Evolutionary conservation across 1,140 invertebrate genomes (phyloP).

Genomic region (Drosophila subpulchrella): DNA sequence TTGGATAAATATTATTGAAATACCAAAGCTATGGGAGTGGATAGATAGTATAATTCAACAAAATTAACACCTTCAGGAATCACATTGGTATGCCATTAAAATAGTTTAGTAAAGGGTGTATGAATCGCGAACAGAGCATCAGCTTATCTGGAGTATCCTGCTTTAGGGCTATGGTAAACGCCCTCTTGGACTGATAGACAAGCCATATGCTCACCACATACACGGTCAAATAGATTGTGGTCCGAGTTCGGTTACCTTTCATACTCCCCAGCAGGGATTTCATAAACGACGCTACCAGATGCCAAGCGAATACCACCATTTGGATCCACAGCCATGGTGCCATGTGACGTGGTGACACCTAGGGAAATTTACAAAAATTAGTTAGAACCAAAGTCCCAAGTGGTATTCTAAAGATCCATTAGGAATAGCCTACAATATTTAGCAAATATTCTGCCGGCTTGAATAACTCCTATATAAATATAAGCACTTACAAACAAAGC

Average conservation of each 20-base stretch:
- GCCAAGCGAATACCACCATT: accelerated
- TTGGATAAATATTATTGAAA: conserved; percentile 53
- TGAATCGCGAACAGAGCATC: conserved; percentile 1
- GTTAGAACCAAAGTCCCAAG: not conserved
- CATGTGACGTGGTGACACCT: conserved; percentile 20
- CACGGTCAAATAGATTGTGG: not conserved
- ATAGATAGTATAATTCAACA: not conserved
- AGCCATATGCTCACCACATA: not conserved
- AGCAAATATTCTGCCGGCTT: too few relatives aligned
- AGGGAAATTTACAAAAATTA: not conserved
- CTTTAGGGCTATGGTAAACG: not conserved
- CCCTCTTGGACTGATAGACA: not conserved
- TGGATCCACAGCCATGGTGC: conserved; percentile 1
- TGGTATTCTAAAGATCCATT: too few relatives aligned
- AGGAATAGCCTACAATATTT: too few relatives aligned
- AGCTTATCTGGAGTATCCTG: not conserved
- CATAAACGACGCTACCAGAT: not conserved
- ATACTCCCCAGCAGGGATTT: not conserved
- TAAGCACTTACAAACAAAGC: conserved; percentile 9
- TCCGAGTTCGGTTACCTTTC: not conserved
- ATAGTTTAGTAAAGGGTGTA: not conserved
- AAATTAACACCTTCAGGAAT: not conserved
- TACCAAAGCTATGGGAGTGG: not conserved
- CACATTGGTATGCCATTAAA: not conserved
- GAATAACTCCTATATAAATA: too few relatives aligned